A percentile compares a stretch with the other conserved stretches of the same genome.
These are phyloP conservation scores for Daktulosphaira vitifoliae DNA, from an alignment of 1,140 invertebrate genomes.

Conservation along the genomic window DNA sequence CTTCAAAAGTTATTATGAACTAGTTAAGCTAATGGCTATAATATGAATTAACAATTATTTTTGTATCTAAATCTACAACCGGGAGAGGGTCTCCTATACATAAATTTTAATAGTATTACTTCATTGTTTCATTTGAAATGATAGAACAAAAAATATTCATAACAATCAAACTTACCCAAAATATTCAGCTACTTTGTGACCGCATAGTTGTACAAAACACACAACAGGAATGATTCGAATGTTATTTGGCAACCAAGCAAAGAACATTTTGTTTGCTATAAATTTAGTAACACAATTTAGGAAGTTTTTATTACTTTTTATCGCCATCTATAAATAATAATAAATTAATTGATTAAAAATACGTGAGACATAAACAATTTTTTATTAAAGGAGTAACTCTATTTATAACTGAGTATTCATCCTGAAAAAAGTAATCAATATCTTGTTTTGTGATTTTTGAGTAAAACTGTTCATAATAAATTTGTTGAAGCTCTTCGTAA, in stretches of 20 bases:
- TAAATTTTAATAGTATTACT: too few species aligned
- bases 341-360: too few species aligned
- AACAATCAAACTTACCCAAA: constrained; percentile 18
- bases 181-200: not conserved
- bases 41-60: too few species aligned
- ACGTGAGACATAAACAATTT: too few species aligned
- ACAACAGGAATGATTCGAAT: not conserved
- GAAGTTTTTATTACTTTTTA: too few species aligned
- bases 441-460: not conserved
- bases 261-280: not conserved
- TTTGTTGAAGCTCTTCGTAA: not conserved
- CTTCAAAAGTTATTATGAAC: too few species aligned
- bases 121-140: too few species aligned
- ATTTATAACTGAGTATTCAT: not conserved
- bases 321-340: too few species aligned
- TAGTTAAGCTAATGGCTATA: too few species aligned
- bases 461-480: not conserved
- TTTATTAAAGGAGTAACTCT: too few species aligned
- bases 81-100: too few species aligned
- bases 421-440: not conserved
- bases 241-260: not conserved
- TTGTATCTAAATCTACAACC: too few species aligned
- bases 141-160: not conserved
- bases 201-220: not conserved
- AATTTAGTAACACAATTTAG: not conserved